These are phyloP conservation scores for Escarpia spicata DNA, from an alignment of 2,888 invertebrate genomes.

Conservation along the genomic window DNA sequence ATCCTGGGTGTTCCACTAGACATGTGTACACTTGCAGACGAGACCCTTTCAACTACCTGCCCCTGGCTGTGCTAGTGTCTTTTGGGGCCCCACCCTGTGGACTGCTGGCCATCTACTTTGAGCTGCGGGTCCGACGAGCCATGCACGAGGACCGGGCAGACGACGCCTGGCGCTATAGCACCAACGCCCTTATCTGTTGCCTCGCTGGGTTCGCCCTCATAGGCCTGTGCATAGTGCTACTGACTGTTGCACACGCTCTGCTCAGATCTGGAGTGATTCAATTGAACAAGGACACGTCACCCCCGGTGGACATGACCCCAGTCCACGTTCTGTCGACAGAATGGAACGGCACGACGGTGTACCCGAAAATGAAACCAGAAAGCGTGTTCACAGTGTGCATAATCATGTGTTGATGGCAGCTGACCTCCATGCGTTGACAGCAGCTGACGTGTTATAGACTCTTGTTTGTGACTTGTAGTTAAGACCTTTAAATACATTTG, in stretches of 20 bases:
- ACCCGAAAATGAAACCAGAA: background rate
- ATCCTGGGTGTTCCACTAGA: background rate
- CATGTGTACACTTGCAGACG: background rate
- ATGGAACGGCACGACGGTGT: background rate
- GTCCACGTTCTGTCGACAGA: background rate
- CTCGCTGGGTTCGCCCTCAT: background rate
- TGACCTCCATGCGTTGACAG: background rate
- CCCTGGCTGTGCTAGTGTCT: background rate
- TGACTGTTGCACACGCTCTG: background rate
- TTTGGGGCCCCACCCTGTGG: background rate
- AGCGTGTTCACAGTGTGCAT: background rate
- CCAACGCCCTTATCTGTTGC: background rate
- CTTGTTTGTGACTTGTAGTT: background rate
- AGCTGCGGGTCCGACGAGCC: background rate
- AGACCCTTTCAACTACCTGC: background rate
- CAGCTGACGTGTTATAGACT: too few species aligned
- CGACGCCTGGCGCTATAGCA: background rate
- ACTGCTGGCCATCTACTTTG: constrained; percentile 6
- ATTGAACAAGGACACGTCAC: background rate
- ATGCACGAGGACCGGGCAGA: background rate
- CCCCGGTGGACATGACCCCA: background rate
- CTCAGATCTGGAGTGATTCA: background rate
- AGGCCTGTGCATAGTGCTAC: background rate
- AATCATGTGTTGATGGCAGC: background rate
- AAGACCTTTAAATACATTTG: background rate